Percentiles rank a stretch among this genome's conserved stretches.
phyloP scores from a whole-genome alignment of 2,113 vertebrate genomes.

The Irena cyanogastra region DNA sequence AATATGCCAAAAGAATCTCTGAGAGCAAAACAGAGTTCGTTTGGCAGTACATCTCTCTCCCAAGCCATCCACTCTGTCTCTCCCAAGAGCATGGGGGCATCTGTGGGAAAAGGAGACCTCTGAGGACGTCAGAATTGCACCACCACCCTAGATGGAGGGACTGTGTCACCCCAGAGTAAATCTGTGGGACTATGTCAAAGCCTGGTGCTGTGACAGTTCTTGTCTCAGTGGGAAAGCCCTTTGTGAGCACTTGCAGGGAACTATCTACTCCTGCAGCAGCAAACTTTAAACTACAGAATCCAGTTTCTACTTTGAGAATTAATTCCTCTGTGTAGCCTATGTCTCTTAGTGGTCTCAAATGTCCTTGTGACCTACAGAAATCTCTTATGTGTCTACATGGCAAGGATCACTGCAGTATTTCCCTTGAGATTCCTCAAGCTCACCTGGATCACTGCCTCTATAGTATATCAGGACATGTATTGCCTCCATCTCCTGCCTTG shows the following conservation, averaged over 20 bases:
- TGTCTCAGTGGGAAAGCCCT: neutral
- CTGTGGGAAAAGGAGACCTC: neutral
- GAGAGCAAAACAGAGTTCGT: neutral
- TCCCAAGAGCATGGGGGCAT: accelerated
- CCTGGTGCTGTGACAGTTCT: neutral
- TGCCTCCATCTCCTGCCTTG: neutral
- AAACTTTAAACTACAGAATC: neutral
- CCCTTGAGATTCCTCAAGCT: neutral
- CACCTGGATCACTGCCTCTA: neutral
- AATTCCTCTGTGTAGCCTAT: neutral
- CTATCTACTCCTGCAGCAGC: neutral
- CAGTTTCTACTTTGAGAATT: neutral
- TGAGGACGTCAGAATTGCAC: neutral
- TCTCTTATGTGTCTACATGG: neutral
- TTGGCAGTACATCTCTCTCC: neutral
- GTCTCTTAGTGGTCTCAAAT: neutral
- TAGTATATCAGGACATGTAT: neutral
- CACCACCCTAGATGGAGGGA: neutral
- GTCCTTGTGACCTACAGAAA: neutral
- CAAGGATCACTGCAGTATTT: neutral
- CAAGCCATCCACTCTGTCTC: neutral
- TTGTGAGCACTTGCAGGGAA: neutral
- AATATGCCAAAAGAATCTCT: neutral
- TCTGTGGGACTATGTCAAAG: neutral
- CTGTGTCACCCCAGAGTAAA: neutral